A percentile compares a stretch with the other conserved stretches of the same genome.
Evolutionary conservation across 2,113 vertebrate genomes (phyloP).

Genomic region (Psilopsiagon aurifrons): DNA sequence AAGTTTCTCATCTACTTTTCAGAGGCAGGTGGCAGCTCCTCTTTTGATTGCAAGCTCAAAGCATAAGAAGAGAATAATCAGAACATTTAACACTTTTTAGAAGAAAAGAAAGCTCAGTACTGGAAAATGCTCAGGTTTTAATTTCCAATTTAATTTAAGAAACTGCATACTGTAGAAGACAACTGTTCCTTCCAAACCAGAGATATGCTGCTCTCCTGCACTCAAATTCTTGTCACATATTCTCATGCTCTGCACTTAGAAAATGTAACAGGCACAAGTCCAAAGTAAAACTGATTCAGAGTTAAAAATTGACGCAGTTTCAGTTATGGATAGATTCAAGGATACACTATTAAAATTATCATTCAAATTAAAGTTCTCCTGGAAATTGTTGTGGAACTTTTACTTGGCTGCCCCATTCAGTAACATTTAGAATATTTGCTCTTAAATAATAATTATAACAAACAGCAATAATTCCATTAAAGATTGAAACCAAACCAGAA

Average conservation of each 20-base stretch:
- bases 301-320: not conserved
- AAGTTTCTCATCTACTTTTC: not conserved
- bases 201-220: not conserved
- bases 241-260: not conserved
- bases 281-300: not conserved
- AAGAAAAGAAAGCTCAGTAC: not conserved
- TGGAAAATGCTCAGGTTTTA: not conserved
- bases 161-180: not conserved
- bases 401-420: not conserved
- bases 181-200: not conserved
- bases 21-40: not conserved
- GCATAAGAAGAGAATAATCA: not conserved
- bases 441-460: not conserved
- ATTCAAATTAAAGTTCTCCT: not conserved
- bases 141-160: not conserved
- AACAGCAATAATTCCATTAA: not conserved
- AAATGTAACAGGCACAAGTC: not conserved
- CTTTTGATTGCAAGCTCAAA: not conserved
- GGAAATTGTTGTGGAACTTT: not conserved
- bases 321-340: not conserved
- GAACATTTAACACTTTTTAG: not conserved
- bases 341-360: not conserved
- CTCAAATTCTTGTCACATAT: not conserved
- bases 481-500: not conserved
- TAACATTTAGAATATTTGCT: not conserved